Evolutionary conservation across 2,113 vertebrate species (phyloP).

Genomic region (Rhea americana): DNA sequence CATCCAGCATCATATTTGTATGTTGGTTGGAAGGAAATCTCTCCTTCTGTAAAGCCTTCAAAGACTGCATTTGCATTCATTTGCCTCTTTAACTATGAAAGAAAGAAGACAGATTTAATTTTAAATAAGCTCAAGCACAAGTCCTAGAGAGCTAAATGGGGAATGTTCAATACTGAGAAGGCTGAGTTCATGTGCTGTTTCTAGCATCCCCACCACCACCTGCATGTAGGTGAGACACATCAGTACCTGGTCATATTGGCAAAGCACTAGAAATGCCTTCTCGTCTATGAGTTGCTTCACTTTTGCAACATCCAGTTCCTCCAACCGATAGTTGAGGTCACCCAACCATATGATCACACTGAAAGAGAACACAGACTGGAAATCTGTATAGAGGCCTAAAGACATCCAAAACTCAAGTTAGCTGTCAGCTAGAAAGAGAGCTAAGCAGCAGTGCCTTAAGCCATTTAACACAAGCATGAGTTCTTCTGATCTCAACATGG

Average conservation of each 20-base stretch:
- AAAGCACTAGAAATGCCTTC: conserved; percentile 85
- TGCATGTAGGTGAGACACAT: not conserved
- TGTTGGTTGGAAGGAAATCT: conserved; percentile 92
- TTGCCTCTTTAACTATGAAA: conserved; percentile 86
- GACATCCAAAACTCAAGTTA: fast-evolving
- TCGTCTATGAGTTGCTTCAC: conserved; percentile 89
- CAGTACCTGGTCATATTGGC: conserved; percentile 88
- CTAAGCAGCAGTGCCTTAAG: not conserved
- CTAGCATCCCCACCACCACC: not conserved
- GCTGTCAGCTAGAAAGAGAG: not conserved
- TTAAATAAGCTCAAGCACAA: not conserved
- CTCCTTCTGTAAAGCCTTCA: conserved; percentile 89
- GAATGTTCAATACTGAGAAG: not conserved
- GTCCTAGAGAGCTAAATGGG: not conserved
- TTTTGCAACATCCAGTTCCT: conserved; percentile 85
- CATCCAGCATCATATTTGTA: conserved; percentile 96
- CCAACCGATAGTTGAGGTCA: conserved; percentile 96
- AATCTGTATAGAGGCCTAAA: not conserved
- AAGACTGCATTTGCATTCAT: conserved; percentile 88
- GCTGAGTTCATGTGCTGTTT: fast-evolving
- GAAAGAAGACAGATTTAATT: not conserved
- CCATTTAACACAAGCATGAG: not conserved
- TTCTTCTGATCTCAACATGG: not conserved
- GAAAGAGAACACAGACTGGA: conserved; percentile 41
- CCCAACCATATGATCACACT: conserved; percentile 92